Base-by-base conservation (phyloP, 2,888 invertebrate genomes). In the Torymus auratus region DNA sequence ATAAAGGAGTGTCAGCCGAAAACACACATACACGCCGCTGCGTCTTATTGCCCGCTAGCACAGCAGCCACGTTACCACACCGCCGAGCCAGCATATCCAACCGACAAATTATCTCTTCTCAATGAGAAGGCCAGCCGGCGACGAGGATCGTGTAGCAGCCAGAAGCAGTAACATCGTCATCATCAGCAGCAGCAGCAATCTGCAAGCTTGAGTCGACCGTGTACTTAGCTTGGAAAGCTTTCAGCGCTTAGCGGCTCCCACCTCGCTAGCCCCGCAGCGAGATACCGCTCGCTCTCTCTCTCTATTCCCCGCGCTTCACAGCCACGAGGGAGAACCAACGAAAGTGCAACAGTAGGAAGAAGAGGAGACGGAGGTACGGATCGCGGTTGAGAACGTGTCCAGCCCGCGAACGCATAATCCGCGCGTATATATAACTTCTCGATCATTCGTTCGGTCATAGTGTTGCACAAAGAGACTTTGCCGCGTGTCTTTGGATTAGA, bases 201-300 rank as follows among this genome's bases (percentile, higher is more conserved):
- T 50, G 67, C 67, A 23, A 80, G 75, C 80, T 74, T 79, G 79
- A 79, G 52, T 61, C 79, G 20, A 62, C 17, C 62, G 20, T 73
- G 56, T 69, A 68, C 72, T 79, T 69, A 62, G 62, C 69, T 79
- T 69, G 73, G 20, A 67, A 20, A 72, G 82, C 80, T 80, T 80
- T 65, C 70, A 67, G 70, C 65, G 61, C 75, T 82, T 82, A 77
- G 64, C 62, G 65, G 56, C 10, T 17, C 56, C 23, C 67, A 12
- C 2, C 17, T 65, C 15, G 50, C 67, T 41, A 41, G 7, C 41
- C 41, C 53, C 50, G 7, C 13, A 79, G 69, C 69, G n/a, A 71
- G 71, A 64, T 62, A 69, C 41, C 23, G 50, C 53, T 50, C 72
- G 5, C 41, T 41, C 7, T 41, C 41, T 41, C 41, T 41, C 41